Base-by-base conservation (phyloP, 2,888 invertebrate genomes). In the Parochlus steinenii region DNA sequence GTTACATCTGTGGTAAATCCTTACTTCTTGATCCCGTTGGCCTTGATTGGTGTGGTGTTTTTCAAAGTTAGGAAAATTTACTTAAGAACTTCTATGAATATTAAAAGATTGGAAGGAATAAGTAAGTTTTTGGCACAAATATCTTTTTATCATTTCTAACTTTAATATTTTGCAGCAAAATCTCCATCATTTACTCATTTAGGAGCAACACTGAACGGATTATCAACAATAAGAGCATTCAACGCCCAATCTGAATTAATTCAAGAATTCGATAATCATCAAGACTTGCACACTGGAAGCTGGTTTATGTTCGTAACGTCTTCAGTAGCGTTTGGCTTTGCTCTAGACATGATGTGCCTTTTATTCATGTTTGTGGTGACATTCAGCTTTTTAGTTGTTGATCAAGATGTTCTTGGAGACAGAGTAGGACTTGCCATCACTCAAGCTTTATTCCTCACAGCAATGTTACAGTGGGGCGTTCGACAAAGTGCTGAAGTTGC, bases 121-220 rank as follows among this genome's bases (percentile, higher is more conserved):
- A 64, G 70, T 71, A 53, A 59, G 67, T 59, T 27, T n/a, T 37
- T 22, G 10, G 14, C 35, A 19, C 14, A 15, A 10, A 33, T 23
- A 6, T 3, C 18, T 25, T 37, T 15, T 16, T 10, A 16, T 24
- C 25, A 26, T 17, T 30, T 14, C 22, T 38, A 5, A n/a, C n/a
- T 10, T 36, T 32, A 31, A 28, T 37, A n/a, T 39, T 39, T 42
- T 49, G 11, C 55, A 81, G 81, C 75, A 12, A 70, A 78, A 42
- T 81, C 81, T 47, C 85, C 85, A 1, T 74, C 85, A 1, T 85
- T 79, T 48, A 72, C 79, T 1, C 77, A 81, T 57, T 63, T 85
- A 15, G 73, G 74, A 32, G 73, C 79, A 11, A 73, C 79, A 0
- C 58, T 85, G 2, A 69, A 68, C 45, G 85, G 85, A 2, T 65